These are phyloP conservation scores for Microtus montanus DNA, from an alignment of 2,113 vertebrate species.

Conservation along the genomic window DNA sequence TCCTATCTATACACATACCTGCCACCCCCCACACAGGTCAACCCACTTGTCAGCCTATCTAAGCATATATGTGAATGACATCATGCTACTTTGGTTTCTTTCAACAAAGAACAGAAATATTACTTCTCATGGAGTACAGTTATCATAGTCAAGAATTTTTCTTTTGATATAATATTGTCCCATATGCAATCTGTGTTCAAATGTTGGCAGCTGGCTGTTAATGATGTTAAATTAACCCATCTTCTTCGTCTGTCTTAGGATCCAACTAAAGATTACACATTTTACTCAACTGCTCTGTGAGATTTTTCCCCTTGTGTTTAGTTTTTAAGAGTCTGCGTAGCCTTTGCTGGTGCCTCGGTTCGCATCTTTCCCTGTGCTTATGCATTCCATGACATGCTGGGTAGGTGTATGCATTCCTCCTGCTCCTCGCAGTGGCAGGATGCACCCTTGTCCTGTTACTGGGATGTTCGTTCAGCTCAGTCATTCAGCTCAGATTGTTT, in stretches of 20 bases:
- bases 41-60: neutral
- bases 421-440: neutral
- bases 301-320: neutral
- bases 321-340: neutral
- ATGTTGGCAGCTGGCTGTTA: neutral
- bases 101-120: neutral
- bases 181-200: too few species aligned
- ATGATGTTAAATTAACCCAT: rapidly evolving
- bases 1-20: neutral
- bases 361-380: too few species aligned
- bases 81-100: neutral
- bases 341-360: neutral
- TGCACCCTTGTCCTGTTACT: too few species aligned
- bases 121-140: neutral
- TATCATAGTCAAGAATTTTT: neutral
- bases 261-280: neutral
- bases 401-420: rapidly evolving
- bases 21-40: neutral
- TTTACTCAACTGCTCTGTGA: neutral
- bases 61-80: neutral
- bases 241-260: neutral
- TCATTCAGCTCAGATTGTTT: neutral
- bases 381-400: too few species aligned
- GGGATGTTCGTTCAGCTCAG: neutral
- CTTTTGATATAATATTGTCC: rapidly evolving